These are phyloP conservation scores for Crocodylus rhombifer DNA, from an alignment of 2,797 vertebrate species.

Conservation along the genomic window DNA sequence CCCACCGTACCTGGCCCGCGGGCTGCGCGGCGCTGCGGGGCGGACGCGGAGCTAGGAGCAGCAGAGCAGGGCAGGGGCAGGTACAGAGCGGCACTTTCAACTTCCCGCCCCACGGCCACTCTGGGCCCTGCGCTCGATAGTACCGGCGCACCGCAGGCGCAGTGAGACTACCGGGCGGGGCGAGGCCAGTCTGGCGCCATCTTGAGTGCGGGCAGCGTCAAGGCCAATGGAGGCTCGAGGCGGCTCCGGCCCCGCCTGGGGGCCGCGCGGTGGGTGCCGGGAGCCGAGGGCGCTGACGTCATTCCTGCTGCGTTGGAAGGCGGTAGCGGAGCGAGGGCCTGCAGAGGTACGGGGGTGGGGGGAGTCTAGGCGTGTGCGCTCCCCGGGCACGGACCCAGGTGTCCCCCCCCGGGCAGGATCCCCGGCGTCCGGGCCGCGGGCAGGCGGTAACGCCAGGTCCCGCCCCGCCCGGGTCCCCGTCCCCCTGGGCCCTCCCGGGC, in stretches of 20 bases:
- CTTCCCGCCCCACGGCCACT: constrained; percentile 11
- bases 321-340: rapidly evolving
- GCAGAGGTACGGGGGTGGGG: background rate
- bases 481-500: background rate
- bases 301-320: background rate
- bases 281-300: background rate
- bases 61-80: background rate
- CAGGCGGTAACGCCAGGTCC: background rate
- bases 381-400: no score
- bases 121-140: background rate
- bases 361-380: background rate
- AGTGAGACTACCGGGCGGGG: background rate
- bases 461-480: background rate
- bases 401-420: background rate
- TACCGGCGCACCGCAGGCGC: background rate
- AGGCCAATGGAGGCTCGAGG: no score
- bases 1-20: constrained; percentile 12
- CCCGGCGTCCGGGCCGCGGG: background rate
- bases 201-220: background rate
- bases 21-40: no score
- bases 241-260: rapidly evolving
- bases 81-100: background rate
- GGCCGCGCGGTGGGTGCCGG: rapidly evolving
- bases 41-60: constrained; percentile 3
- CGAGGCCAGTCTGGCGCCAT: background rate